phyloP scores from a whole-genome alignment of 2,797 vertebrate species.

The Acanthiza pusilla region DNA sequence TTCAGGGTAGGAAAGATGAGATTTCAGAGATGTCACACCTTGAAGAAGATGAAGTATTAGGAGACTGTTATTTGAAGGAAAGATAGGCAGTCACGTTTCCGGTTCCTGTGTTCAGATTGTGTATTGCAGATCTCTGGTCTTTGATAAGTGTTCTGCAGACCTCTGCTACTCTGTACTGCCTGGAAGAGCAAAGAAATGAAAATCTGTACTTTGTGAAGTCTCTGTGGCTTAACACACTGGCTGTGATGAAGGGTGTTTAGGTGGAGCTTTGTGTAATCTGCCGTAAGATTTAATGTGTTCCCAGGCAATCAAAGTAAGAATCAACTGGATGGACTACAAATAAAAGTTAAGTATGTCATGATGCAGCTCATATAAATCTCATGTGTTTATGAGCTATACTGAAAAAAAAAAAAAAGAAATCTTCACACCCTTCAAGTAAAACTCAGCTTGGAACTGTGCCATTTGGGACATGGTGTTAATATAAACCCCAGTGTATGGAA shows the following conservation, averaged over 20 bases:
- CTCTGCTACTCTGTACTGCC: neutral
- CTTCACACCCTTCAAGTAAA: neutral
- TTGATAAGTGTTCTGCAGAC: neutral
- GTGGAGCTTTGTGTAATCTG: neutral
- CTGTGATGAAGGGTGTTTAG: neutral
- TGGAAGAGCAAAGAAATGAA: neutral
- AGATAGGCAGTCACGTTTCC: neutral
- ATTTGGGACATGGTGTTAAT: neutral
- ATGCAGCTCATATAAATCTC: neutral
- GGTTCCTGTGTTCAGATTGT: neutral
- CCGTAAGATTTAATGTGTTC: neutral
- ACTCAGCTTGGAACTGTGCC: neutral
- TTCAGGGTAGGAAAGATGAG: neutral
- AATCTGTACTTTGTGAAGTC: neutral
- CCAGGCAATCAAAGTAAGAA: neutral
- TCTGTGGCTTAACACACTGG: neutral
- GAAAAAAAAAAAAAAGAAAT: neutral
- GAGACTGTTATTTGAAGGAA: neutral
- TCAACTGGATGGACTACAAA: neutral
- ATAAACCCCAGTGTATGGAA: neutral
- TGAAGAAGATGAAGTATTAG: neutral
- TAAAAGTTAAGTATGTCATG: neutral
- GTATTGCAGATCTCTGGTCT: neutral
- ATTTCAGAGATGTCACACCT: accelerated
- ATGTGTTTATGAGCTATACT: neutral